phyloP scores from a whole-genome alignment of 92 coral and sea anemone species.

The Pocillopora grandis region DNA sequence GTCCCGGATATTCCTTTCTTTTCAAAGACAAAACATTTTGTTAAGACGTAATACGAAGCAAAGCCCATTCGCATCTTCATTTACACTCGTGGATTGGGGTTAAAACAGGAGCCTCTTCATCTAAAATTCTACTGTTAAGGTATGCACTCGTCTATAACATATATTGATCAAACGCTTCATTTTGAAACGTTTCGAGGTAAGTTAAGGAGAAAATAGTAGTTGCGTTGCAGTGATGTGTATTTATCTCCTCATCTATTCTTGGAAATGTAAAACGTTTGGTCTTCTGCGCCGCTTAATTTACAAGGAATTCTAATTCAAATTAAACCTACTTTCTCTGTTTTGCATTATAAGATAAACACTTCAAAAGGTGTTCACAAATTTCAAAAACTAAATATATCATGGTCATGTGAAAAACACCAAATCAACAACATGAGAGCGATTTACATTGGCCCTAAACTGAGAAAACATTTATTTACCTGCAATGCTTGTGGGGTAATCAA shows the following conservation, averaged over 20 bases:
- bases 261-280: too few relatives aligned
- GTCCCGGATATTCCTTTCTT: slow-evolving; percentile 23
- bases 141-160: not conserved
- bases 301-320: too few relatives aligned
- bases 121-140: not conserved
- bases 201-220: not conserved
- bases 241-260: too few relatives aligned
- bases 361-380: too few relatives aligned
- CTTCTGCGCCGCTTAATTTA: too few relatives aligned
- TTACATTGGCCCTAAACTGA: not conserved
- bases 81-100: not conserved
- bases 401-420: too few relatives aligned
- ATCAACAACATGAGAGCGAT: too few relatives aligned
- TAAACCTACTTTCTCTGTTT: too few relatives aligned
- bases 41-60: not conserved
- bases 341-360: too few relatives aligned
- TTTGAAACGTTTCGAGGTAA: not conserved
- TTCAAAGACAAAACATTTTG: not conserved
- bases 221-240: not conserved
- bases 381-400: too few relatives aligned
- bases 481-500: slow-evolving; percentile 29
- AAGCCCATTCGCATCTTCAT: not conserved
- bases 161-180: not conserved
- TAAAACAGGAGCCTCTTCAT: not conserved
- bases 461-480: slow-evolving; percentile 17